These are phyloP conservation scores for Leptestheria dahalacensis DNA, from an alignment of 1,140 invertebrate species.

Conservation along the genomic window DNA sequence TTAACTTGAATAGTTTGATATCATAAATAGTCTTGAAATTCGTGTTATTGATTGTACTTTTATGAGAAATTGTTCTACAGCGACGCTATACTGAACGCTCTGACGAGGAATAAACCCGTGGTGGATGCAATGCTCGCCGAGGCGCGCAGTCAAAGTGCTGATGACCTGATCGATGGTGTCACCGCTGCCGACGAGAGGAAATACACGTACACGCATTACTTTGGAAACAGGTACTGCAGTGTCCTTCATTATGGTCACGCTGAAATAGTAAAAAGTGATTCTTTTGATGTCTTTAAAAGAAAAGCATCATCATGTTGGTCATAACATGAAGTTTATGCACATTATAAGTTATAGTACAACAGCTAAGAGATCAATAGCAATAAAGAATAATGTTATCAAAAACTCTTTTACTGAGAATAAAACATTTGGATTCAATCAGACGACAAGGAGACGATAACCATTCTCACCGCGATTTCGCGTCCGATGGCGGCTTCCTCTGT, in stretches of 20 bases:
- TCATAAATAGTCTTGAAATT: constrained; percentile 10
- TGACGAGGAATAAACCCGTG: constrained; percentile 45
- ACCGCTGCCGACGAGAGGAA: constrained; percentile 36
- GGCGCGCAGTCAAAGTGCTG: constrained; percentile 31
- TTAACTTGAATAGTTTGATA: no score
- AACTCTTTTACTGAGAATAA: no score
- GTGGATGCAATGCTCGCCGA: constrained; percentile 52
- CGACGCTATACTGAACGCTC: constrained; percentile 56
- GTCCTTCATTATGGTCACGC: no score
- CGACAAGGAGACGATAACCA: constrained; percentile 19
- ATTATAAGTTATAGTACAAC: no score
- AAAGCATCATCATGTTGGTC: no score
- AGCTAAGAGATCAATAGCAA: no score
- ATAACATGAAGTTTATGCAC: no score
- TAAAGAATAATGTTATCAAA: no score
- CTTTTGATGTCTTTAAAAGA: no score
- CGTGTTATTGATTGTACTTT: constrained; percentile 2
- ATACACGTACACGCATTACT: constrained; percentile 40
- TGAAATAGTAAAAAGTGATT: no score
- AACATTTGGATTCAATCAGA: background rate
- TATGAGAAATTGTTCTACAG: no score
- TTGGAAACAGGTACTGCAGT: constrained; percentile 34
- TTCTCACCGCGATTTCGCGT: constrained; percentile 29
- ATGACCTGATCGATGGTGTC: constrained; percentile 38
- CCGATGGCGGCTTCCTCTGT: constrained; percentile 56